phyloP scores from a whole-genome alignment of 2,888 invertebrate genomes.

The Calephelis perditalis region DNA sequence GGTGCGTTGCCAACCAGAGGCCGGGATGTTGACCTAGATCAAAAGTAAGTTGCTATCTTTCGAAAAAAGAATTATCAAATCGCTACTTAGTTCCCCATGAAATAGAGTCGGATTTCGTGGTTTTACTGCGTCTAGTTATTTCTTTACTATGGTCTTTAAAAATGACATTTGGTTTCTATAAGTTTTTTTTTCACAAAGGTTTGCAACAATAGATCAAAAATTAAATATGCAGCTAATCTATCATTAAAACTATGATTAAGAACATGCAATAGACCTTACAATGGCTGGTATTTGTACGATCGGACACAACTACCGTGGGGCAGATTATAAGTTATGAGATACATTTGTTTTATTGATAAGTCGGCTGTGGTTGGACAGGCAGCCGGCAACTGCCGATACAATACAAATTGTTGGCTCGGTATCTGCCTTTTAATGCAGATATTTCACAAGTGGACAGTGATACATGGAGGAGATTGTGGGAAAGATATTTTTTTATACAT shows the following conservation, averaged over 20 bases:
- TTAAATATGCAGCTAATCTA: not conserved
- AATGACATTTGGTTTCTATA: too few relatives aligned
- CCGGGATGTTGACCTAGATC: too few relatives aligned
- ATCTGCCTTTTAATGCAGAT: constrained; percentile 19
- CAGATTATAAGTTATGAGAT: constrained; percentile 24
- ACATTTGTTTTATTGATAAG: constrained; percentile 24
- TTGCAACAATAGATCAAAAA: not conserved
- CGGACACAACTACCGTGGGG: constrained; percentile 15
- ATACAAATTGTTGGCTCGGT: constrained; percentile 21
- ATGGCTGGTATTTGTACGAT: constrained; percentile 14
- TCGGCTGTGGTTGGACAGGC: constrained; percentile 14
- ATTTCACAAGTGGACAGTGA: constrained; percentile 16
- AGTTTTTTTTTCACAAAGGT: too few relatives aligned
- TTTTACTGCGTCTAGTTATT: too few relatives aligned
- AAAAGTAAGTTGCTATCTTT: too few relatives aligned
- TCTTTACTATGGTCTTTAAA: too few relatives aligned
- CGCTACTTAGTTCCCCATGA: too few relatives aligned
- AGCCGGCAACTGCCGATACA: constrained; percentile 18
- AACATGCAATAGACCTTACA: not conserved
- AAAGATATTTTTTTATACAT: constrained; percentile 4
- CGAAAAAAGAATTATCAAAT: too few relatives aligned
- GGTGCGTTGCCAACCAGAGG: too few relatives aligned
- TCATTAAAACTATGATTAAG: too few relatives aligned
- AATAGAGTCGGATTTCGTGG: too few relatives aligned
- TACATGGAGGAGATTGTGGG: constrained; percentile 14